Evolutionary conservation across 2,888 invertebrate genomes (phyloP).

Genomic region (Pristionchus arcanus): DNA sequence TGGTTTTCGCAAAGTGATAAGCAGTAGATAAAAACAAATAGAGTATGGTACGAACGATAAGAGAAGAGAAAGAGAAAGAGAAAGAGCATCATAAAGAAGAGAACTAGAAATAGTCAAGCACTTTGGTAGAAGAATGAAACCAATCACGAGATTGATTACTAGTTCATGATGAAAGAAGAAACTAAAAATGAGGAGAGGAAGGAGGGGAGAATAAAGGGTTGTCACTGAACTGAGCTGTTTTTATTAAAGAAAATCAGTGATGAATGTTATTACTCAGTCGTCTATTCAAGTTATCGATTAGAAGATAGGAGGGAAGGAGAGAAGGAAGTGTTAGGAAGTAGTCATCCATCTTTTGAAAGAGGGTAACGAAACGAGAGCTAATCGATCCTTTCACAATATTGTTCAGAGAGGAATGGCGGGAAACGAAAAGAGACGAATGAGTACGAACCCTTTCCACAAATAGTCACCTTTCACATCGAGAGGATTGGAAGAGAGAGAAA

Average conservation of each 20-base stretch:
- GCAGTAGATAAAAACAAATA: slow-evolving; percentile 12
- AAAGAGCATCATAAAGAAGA: background rate
- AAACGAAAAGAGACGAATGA: background rate
- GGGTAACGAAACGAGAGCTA: slow-evolving; percentile 2
- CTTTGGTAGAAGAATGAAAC: background rate
- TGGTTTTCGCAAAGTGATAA: background rate
- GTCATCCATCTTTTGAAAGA: slow-evolving; percentile 23
- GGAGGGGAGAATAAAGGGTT: background rate
- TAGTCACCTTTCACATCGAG: slow-evolving; percentile 19
- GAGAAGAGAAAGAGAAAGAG: background rate
- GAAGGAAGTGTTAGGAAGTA: background rate
- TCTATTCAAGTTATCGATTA: slow-evolving; percentile 36
- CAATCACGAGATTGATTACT: background rate
- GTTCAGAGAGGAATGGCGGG: background rate
- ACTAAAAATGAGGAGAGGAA: background rate
- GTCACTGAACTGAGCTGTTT: background rate
- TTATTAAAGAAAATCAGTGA: slow-evolving; percentile 14
- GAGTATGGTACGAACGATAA: background rate
- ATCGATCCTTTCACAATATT: background rate
- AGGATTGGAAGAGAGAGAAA: background rate
- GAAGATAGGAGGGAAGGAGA: background rate
- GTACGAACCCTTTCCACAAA: slow-evolving; percentile 45
- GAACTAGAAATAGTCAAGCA: background rate
- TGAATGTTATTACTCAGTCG: slow-evolving; percentile 24
- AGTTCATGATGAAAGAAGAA: background rate